phyloP scores from a whole-genome alignment of 2,797 vertebrate species.

The Protonibea diacanthus region DNA sequence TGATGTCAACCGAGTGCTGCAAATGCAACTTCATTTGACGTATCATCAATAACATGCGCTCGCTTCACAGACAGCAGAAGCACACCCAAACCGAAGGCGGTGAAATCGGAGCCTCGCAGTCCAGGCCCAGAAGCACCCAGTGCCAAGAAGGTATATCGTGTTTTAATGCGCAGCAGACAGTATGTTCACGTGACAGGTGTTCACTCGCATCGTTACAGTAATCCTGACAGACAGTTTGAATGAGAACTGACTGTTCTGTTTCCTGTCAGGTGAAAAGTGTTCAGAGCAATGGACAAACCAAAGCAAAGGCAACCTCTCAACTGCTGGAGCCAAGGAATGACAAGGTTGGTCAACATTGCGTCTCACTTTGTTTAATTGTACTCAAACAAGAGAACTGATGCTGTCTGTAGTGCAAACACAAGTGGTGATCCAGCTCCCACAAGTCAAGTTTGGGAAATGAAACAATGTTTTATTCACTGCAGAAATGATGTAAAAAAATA shows the following conservation, averaged over 20 bases:
- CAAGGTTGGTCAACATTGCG: conserved; percentile 70
- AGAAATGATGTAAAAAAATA: not conserved
- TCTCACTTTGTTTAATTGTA: not conserved
- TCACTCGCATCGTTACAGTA: not conserved
- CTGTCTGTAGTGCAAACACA: too few relatives aligned
- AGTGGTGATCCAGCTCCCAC: not conserved
- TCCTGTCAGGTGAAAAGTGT: conserved; percentile 56
- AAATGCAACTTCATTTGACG: not conserved
- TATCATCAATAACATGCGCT: not conserved
- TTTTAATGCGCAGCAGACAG: not conserved
- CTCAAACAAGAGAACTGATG: not conserved
- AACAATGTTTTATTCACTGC: not conserved
- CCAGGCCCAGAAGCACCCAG: conserved; percentile 56
- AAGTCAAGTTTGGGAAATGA: not conserved
- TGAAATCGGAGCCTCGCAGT: conserved; percentile 73
- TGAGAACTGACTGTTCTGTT: not conserved
- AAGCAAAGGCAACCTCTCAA: conserved; percentile 59
- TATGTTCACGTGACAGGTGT: not conserved
- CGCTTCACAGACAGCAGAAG: conserved; percentile 64
- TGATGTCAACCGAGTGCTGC: not conserved
- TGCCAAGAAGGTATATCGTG: conserved; percentile 83
- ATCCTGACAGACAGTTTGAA: not conserved
- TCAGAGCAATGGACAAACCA: conserved; percentile 81
- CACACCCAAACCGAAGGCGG: conserved; percentile 72
- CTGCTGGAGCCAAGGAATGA: conserved; percentile 70